Percentiles rank a stretch among this genome's conserved stretches.
phyloP scores from a whole-genome alignment of 1,140 invertebrate species.

The Sarcophaga peregrina region DNA sequence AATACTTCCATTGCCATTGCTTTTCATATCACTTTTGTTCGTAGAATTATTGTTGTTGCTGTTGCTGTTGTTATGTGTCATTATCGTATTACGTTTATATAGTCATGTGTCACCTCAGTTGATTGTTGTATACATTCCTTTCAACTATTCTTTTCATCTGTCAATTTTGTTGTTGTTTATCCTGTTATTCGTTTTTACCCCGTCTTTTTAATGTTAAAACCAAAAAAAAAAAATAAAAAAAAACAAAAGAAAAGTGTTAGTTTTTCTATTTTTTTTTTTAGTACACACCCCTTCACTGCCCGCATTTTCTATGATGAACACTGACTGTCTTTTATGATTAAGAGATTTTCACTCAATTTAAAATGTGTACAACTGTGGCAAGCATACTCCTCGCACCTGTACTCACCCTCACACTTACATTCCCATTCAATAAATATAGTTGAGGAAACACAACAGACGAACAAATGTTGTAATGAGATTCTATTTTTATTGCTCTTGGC shows the following conservation, averaged over 20 bases:
- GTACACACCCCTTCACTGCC: background rate
- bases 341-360: background rate
- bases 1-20: no score
- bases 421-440: no score
- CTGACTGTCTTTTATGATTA: background rate
- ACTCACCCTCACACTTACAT: no score
- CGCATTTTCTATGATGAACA: background rate
- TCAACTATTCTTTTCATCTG: conserved; percentile 19
- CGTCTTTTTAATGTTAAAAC: no score
- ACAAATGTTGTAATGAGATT: no score
- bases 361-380: background rate
- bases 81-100: conserved; percentile 11
- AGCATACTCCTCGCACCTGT: no score
- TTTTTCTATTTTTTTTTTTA: background rate
- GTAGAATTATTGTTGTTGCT: background rate
- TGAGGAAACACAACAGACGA: no score
- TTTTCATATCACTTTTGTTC: background rate
- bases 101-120: conserved; percentile 20
- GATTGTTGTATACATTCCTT: background rate
- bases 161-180: background rate
- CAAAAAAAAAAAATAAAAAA: no score
- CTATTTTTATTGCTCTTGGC: no score
- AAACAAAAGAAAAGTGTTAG: no score
- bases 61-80: conserved; percentile 7
- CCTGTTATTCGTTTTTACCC: no score